These are phyloP conservation scores for Formica exsecta DNA, from an alignment of 1,140 invertebrate genomes.

Conservation along the genomic window DNA sequence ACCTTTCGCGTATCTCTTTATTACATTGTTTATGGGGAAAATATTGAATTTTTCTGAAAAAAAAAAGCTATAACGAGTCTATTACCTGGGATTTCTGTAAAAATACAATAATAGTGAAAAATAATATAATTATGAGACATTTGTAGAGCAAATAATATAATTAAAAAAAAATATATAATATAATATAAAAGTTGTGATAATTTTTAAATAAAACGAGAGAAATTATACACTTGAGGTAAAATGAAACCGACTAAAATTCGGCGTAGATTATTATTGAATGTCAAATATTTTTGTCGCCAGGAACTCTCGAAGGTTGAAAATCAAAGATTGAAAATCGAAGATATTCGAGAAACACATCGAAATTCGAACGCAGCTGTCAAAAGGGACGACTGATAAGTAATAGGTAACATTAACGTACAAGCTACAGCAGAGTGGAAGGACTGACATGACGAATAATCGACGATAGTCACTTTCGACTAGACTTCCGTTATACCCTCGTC, in stretches of 20 bases:
- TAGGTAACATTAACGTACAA: slow-evolving; percentile 80
- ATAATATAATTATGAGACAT: too few species aligned
- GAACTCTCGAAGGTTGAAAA: slow-evolving; percentile 1
- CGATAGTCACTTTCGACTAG: slow-evolving; percentile 63
- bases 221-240: neutral
- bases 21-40: neutral
- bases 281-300: slow-evolving; percentile 32
- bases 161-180: too few species aligned
- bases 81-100: neutral
- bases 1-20: slow-evolving; percentile 10
- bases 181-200: neutral
- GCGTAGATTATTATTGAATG: neutral
- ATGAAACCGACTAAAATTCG: neutral
- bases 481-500: slow-evolving; percentile 64
- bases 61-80: neutral
- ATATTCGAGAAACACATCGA: slow-evolving; percentile 43
- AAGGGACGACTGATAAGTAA: slow-evolving; percentile 74
- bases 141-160: too few species aligned
- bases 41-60: neutral
- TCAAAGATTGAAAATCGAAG: slow-evolving; percentile 32
- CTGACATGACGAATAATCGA: slow-evolving; percentile 69
- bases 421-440: slow-evolving; percentile 54
- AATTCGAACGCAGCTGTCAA: slow-evolving; percentile 50
- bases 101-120: neutral
- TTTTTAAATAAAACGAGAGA: neutral